Evolutionary conservation across 2,113 vertebrate genomes (phyloP).

Genomic region (Corythornis vintsioides): DNA sequence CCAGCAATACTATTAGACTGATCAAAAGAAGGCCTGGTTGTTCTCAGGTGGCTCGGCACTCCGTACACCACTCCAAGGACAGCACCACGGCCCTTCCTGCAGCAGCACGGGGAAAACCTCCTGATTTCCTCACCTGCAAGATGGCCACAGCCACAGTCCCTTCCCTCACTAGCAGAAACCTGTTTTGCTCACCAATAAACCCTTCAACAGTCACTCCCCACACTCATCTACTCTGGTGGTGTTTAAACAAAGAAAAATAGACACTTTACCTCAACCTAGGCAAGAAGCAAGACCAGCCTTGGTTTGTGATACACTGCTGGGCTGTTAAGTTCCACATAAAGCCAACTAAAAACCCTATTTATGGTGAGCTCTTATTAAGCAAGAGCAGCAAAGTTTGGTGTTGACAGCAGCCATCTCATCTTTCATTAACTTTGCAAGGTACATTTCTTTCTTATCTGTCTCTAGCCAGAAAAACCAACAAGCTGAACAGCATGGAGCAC

Average conservation of each 20-base stretch:
- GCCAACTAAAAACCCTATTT: background rate
- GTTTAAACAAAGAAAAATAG: background rate
- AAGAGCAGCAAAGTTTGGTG: background rate
- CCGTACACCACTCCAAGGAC: background rate
- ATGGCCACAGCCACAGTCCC: background rate
- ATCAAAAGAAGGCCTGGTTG: background rate
- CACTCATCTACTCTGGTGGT: background rate
- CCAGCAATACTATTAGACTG: background rate
- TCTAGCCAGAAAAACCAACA: background rate
- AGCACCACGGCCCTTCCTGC: background rate
- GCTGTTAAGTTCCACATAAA: background rate
- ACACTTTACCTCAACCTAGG: background rate
- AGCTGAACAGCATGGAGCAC: background rate
- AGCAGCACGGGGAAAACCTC: background rate
- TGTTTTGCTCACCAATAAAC: background rate
- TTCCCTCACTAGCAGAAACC: background rate
- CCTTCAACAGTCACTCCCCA: background rate
- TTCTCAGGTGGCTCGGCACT: background rate
- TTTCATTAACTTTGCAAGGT: background rate
- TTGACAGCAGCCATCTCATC: background rate
- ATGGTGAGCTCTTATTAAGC: background rate
- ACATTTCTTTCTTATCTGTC: background rate
- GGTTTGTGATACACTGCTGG: background rate
- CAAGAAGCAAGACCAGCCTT: background rate
- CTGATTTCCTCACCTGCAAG: background rate